Evolutionary conservation across 2,113 vertebrate genomes (phyloP).

Genomic region (Chrysemys picta): DNA sequence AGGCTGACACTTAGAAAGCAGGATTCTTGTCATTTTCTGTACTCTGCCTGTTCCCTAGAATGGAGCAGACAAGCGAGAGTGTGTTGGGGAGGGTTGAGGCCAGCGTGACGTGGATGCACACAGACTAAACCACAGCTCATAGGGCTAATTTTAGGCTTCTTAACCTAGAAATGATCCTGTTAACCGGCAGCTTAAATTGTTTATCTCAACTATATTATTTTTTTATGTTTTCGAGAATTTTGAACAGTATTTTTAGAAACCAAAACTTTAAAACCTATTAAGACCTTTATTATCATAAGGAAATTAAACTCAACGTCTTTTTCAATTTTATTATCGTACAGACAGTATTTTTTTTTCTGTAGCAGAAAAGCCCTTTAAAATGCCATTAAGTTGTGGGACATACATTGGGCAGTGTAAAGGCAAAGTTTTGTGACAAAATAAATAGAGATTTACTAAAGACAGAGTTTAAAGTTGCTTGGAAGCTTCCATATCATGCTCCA

Average conservation of each 20-base stretch:
- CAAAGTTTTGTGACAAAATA: neutral
- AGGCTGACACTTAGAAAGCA: neutral
- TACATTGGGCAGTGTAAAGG: neutral
- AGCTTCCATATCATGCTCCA: neutral
- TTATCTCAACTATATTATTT: neutral
- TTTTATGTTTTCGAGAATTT: neutral
- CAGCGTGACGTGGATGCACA: neutral
- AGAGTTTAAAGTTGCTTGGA: neutral
- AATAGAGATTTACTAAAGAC: neutral
- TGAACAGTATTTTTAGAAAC: neutral
- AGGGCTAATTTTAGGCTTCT: constrained; percentile 27
- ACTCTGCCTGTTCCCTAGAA: neutral
- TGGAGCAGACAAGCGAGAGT: fast-evolving
- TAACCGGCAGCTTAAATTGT: neutral
- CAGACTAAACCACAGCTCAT: neutral
- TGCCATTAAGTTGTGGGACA: neutral
- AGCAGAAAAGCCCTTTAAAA: neutral
- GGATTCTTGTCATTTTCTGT: neutral
- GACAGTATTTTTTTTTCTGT: neutral
- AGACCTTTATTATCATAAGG: neutral
- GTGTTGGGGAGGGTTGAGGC: fast-evolving
- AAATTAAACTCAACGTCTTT: neutral
- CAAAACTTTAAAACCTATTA: neutral
- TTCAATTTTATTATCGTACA: neutral
- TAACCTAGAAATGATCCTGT: neutral